phyloP scores from a whole-genome alignment of 2,797 vertebrate species.

The Chrosomus eos region DNA sequence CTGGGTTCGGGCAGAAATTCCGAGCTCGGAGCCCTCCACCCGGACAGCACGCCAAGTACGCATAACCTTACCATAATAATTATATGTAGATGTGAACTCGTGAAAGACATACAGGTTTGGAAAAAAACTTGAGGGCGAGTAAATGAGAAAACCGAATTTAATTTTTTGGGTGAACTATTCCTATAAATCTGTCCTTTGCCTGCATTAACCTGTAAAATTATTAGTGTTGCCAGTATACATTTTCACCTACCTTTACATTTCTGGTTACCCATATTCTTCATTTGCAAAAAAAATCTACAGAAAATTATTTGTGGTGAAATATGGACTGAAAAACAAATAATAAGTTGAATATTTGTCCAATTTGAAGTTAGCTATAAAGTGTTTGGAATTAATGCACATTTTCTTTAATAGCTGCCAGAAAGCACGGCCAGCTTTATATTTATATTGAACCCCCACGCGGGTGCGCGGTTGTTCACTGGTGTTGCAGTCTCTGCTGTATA shows the following conservation, averaged over 20 bases:
- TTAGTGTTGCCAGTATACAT: no score
- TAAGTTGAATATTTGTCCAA: neutral
- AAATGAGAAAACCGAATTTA: neutral
- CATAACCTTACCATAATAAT: no score
- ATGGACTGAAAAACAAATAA: neutral
- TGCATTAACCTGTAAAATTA: neutral
- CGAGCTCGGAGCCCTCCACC: no score
- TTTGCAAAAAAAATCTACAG: no score
- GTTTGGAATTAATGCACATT: neutral
- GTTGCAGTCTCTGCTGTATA: slow-evolving; percentile 35
- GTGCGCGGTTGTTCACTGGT: neutral
- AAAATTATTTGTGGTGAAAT: neutral
- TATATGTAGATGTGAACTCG: no score
- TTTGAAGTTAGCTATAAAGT: neutral
- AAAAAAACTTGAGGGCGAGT: neutral
- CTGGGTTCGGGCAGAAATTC: no score
- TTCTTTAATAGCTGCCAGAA: neutral
- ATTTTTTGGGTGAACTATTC: neutral
- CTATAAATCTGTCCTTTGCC: neutral
- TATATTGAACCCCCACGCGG: neutral
- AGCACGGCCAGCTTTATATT: neutral
- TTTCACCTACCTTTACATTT: no score
- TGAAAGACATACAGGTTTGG: neutral
- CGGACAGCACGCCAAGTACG: no score
- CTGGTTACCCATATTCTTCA: no score